Evolutionary conservation across 1,140 invertebrate species (phyloP).

Genomic region (Drosophila arawakana): DNA sequence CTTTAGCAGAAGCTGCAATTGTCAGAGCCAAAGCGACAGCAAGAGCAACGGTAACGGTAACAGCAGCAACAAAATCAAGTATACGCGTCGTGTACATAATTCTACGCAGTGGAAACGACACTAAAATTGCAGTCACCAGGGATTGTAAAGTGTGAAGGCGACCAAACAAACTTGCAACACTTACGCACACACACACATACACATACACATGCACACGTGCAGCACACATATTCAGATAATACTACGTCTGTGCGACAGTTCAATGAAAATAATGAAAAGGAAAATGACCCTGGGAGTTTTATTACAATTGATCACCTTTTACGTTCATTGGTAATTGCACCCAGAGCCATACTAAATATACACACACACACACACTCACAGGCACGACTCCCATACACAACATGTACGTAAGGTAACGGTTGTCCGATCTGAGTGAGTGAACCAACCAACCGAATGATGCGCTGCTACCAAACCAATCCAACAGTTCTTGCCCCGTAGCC

Average conservation of each 20-base stretch:
- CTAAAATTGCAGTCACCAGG: slow-evolving; percentile 38
- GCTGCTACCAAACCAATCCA: slow-evolving; percentile 38
- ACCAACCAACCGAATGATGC: slow-evolving; percentile 50
- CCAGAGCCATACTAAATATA: slow-evolving; percentile 82
- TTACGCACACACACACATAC: slow-evolving; percentile 20
- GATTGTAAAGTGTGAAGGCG: slow-evolving; percentile 45
- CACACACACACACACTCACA: slow-evolving; percentile 42
- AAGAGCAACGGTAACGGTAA: not conserved
- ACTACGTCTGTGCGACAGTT: slow-evolving; percentile 52
- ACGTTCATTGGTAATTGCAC: slow-evolving; percentile 84
- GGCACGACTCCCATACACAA: slow-evolving; percentile 10
- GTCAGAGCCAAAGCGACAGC: not conserved
- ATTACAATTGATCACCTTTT: slow-evolving; percentile 85
- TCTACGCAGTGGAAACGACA: slow-evolving; percentile 57
- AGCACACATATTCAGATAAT: slow-evolving; percentile 18
- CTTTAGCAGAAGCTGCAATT: not conserved
- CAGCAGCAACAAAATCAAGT: slow-evolving; percentile 54
- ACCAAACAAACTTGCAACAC: slow-evolving; percentile 28
- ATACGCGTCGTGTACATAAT: slow-evolving; percentile 71
- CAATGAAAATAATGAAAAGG: slow-evolving; percentile 82
- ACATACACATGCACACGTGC: slow-evolving; percentile 25
- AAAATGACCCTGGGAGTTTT: slow-evolving; percentile 84
- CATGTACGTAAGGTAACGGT: slow-evolving; percentile 12
- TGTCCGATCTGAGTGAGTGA: slow-evolving; percentile 31
- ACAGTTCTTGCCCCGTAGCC: slow-evolving; percentile 13